Conservation (phyloP, 2,113 vertebrate species). For the Cryptoleucopteryx plumbea region DNA sequence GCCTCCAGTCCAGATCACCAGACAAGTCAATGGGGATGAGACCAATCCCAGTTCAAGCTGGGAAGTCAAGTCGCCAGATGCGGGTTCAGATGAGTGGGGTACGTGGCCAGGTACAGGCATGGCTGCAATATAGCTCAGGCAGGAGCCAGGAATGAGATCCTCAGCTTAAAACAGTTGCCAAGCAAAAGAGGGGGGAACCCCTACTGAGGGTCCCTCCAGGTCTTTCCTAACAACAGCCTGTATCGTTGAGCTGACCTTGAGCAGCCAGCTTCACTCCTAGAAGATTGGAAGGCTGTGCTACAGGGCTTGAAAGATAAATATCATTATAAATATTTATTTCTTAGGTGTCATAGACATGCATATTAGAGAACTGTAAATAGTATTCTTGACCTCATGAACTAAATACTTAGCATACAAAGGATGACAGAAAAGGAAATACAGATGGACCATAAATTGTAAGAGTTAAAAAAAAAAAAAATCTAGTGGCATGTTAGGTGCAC, state of each 20-base stretch:
- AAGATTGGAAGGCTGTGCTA: background rate
- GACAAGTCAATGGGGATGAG: background rate
- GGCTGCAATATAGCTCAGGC: background rate
- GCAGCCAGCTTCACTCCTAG: background rate
- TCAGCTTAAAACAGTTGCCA: background rate
- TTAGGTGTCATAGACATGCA: background rate
- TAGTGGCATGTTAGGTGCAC: background rate
- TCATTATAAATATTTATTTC: background rate
- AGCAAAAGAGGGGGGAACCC: background rate
- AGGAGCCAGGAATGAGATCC: background rate
- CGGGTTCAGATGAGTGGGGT: background rate
- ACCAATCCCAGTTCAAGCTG: background rate
- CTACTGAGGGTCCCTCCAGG: background rate
- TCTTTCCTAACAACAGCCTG: background rate
- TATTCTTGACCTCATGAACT: background rate
- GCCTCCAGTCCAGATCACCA: background rate
- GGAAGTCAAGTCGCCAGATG: background rate
- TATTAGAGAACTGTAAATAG: background rate
- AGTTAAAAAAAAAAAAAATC: background rate
- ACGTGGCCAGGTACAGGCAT: rapidly evolving
- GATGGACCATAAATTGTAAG: background rate
- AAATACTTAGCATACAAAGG: background rate
- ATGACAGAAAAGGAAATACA: background rate
- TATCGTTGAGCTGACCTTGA: background rate
- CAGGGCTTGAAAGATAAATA: background rate